Evolutionary conservation across 2,888 invertebrate species (phyloP), one percentile per base, ranked within the genome.

Genomic region (Drosophila colorata): DNA sequence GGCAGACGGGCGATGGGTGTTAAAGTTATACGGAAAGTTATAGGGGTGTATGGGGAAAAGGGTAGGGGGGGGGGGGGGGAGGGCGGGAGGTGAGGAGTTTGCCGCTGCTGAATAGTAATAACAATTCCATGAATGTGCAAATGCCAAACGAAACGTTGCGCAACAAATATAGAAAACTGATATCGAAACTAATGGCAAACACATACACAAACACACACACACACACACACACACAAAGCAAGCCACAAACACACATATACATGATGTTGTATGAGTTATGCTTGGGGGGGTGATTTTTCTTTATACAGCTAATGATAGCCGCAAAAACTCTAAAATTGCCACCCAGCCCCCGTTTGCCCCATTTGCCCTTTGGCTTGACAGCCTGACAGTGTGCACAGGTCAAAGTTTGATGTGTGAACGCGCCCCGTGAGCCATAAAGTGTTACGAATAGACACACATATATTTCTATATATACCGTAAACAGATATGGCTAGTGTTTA

Each of bases 161-260:
- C 64, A 73, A 77, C 53, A 68, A 65, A 76, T 72, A 79, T 68
- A 64, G 65, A 69, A 80, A 78, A 67, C 69, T 77, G 77, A 78
- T 78, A 80, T 73, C 63, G 53, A 51, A 76, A 64, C 73, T 72
- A 80, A 76, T 72, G 73, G 53, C 52, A 68, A 46, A 37, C 11
- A 51, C 37, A 38, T 31, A 41, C 33, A 44, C 18, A 56, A 1
- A 41, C 37, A 20, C 9, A 37, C 9, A 44, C 4, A 60, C 4
- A 56, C 16, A 18, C 16, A 23, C 2, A 9, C 5, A 23, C 2
- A n/a, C n/a, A n/a, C n/a, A n/a, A n/a, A n/a, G n/a, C n/a, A n/a
- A n/a, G n/a, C n/a, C 9, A 37, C 9, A 44, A 2, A 60, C 4
- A 56, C 16, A 18, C 16, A 23, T 5, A 9, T 2, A 23, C 2